A percentile compares a stretch with the other conserved stretches of the same genome.
Evolutionary conservation across 2,113 vertebrate species (phyloP).

Genomic region (Colossoma macropomum): DNA sequence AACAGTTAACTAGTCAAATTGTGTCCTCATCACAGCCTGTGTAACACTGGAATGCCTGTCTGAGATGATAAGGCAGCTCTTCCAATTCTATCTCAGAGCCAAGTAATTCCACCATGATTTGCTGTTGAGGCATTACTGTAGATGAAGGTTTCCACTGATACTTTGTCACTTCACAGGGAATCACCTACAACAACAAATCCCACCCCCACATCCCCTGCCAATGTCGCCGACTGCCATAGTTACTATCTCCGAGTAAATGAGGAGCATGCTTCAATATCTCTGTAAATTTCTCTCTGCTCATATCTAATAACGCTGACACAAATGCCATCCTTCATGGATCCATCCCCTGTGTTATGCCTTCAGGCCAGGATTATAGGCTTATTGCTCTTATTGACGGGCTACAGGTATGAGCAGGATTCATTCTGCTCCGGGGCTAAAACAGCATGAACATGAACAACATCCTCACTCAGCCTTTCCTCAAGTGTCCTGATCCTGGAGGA

Average conservation of each 20-base stretch:
- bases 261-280: slow-evolving; percentile 20
- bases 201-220: not conserved
- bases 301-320: slow-evolving; percentile 52
- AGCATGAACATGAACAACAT: not conserved
- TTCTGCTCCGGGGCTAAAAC: not conserved
- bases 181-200: slow-evolving; percentile 14
- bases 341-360: slow-evolving; percentile 40
- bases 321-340: slow-evolving; percentile 50
- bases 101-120: slow-evolving; percentile 8
- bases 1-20: no score
- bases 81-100: not conserved
- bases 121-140: slow-evolving; percentile 23
- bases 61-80: not conserved
- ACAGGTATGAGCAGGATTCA: slow-evolving; percentile 43
- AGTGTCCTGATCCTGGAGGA: slow-evolving; percentile 9
- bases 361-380: slow-evolving; percentile 40
- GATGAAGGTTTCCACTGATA: slow-evolving; percentile 25
- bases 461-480: slow-evolving; percentile 4
- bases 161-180: slow-evolving; percentile 19
- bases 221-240: slow-evolving; percentile 39
- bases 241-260: slow-evolving; percentile 19
- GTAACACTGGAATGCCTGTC: not conserved
- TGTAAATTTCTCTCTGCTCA: slow-evolving; percentile 43
- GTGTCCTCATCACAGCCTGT: not conserved
- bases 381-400: slow-evolving; percentile 44